Base-by-base conservation (phyloP, 53 echinoderm and acorn worm genomes). In the Luidia sarsii region DNA sequence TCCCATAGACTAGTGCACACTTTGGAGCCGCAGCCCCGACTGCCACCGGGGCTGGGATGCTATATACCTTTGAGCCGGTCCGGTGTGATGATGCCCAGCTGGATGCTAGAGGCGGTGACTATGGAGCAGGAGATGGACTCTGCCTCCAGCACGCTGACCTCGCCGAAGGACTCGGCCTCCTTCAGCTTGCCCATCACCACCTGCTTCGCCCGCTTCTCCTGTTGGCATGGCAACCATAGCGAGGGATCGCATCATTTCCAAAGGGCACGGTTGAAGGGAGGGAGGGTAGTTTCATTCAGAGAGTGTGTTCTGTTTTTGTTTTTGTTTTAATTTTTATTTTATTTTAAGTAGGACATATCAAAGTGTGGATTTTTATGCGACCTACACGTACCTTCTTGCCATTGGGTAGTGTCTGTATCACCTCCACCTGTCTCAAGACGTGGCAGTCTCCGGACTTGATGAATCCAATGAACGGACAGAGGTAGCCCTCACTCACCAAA, bases 381-480 rank as follows among this genome's bases (percentile, higher is more conserved):
- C 30, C 54, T 31, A 57, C n/a, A 70, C 28, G 21, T 89, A 97
- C 97, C 97, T 97, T 83, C 25, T 89, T 87, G 23, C 90, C 93
- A 77, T 97, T 94, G 18, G 89, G 89, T 30, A 94, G 77, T 13
- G 71, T 89, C 19, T 86, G 71, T n/a, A 85, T 94, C 68, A 97
- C 97, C 31, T 91, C 88, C 16, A 97, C 94, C 60, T 97, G 91
- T 70, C 91, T 71, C 9, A 97, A 79, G 3, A 97, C 97, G 37
- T 97, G 97, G 37, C 97, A 97, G 49, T 97, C 93, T 3, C 97
- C 97, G 0, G 88, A 91, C 71, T 93, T 97, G 64, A 97, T 89
- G 57, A 97, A 97, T 38, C 88, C 97, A 19, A 97, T 91, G 79
- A 97, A 97, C 19, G 97, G 97, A 84, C 90, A 93, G 16, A 83